phyloP scores from a whole-genome alignment of 2,113 vertebrate species.

The Phalacrocorax aristotelis region DNA sequence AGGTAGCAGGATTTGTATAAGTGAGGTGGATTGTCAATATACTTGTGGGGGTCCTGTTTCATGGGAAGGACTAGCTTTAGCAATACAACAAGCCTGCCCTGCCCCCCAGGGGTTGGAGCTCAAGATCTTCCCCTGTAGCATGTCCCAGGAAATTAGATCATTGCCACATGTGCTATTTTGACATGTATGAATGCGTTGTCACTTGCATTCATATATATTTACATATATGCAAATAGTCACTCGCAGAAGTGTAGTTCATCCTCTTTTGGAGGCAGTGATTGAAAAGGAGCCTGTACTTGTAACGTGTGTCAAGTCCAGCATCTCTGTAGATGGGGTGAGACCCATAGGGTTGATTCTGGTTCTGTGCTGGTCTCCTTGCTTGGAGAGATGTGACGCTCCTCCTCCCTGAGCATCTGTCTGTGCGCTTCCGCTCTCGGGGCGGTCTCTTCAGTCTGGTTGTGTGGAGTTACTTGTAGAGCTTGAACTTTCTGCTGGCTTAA shows the following conservation, averaged over 20 bases:
- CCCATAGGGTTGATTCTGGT: background rate
- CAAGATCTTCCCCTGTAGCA: background rate
- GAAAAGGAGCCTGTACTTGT: background rate
- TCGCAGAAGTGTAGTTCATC: background rate
- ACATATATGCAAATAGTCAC: background rate
- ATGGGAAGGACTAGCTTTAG: background rate
- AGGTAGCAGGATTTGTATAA: background rate
- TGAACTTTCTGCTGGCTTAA: background rate
- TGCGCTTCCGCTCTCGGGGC: accelerated
- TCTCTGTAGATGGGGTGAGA: background rate
- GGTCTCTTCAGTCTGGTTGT: background rate
- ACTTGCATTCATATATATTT: background rate
- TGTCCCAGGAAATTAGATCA: background rate
- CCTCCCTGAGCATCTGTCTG: background rate
- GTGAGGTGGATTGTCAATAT: background rate
- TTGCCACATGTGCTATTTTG: background rate
- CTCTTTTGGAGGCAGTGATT: background rate
- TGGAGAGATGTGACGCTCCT: background rate
- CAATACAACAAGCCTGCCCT: background rate
- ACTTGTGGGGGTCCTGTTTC: background rate
- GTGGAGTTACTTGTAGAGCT: background rate
- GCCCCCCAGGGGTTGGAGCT: background rate
- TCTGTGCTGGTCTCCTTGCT: background rate
- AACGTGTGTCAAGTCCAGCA: background rate
- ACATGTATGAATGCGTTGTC: accelerated